These are phyloP conservation scores for Eubasilissa regina DNA, from an alignment of 1,140 invertebrate species.

Conservation along the genomic window DNA sequence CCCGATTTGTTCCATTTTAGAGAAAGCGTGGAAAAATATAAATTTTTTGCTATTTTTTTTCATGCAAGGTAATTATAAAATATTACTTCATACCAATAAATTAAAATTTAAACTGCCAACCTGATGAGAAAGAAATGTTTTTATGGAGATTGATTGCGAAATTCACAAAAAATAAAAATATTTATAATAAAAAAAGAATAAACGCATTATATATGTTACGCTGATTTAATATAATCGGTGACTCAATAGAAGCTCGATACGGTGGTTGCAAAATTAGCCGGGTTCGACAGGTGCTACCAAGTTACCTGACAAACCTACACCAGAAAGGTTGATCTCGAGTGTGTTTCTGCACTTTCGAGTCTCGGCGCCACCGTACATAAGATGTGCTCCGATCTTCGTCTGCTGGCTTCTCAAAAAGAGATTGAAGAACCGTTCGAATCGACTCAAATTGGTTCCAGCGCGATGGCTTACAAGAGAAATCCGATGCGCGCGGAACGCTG, in stretches of 20 bases:
- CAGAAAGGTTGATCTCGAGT: slow-evolving; percentile 93
- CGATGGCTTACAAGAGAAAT: slow-evolving; percentile 98
- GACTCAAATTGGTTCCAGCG: slow-evolving; percentile 94
- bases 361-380: slow-evolving; percentile 93
- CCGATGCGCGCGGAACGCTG: slow-evolving; percentile 97
- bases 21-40: not conserved
- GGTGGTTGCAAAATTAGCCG: slow-evolving; percentile 88
- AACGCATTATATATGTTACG: no score
- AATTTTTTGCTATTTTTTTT: not conserved
- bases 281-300: slow-evolving; percentile 87
- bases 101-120: no score
- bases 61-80: no score
- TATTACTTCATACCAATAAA: no score
- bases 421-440: slow-evolving; percentile 98
- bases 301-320: slow-evolving; percentile 98
- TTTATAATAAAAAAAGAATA: no score
- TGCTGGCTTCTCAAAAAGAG: slow-evolving; percentile 95
- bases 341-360: slow-evolving; percentile 82
- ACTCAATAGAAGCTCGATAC: slow-evolving; percentile 85
- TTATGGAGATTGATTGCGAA: no score
- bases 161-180: no score
- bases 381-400: slow-evolving; percentile 93
- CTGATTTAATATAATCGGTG: no score
- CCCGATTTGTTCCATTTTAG: no score
- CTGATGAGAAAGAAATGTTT: no score